phyloP scores from a whole-genome alignment of 2,888 invertebrate species.

The Morpho deidamia region DNA sequence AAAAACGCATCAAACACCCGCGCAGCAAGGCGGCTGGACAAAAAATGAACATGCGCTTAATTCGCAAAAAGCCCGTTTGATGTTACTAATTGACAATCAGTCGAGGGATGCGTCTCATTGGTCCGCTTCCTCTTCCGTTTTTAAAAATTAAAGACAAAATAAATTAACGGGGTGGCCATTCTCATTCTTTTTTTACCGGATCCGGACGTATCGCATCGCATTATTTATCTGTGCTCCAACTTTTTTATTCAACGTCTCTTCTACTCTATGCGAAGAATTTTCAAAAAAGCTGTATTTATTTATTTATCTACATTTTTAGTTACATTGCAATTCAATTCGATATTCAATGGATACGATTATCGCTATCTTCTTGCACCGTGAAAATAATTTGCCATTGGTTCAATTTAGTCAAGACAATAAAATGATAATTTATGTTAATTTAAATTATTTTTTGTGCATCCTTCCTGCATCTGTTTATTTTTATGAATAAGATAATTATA shows the following conservation, averaged over 20 bases:
- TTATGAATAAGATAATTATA: no score
- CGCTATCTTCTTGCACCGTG: no score
- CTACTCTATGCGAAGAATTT: no score
- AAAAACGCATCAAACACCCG: slow-evolving; percentile 69
- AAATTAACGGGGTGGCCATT: slow-evolving; percentile 60
- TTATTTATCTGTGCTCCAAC: background rate
- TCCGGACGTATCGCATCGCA: slow-evolving; percentile 11
- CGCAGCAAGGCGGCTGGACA: slow-evolving; percentile 56
- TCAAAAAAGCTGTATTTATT: no score
- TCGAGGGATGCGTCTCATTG: slow-evolving; percentile 74
- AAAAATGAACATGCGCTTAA: slow-evolving; percentile 75
- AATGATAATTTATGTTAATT: no score
- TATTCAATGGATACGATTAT: no score
- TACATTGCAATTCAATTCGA: no score
- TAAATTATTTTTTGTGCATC: no score
- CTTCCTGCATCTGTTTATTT: no score
- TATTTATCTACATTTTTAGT: no score
- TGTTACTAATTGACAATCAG: slow-evolving; percentile 79
- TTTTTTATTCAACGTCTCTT: background rate
- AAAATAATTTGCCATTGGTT: no score
- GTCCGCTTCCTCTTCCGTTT: slow-evolving; percentile 67
- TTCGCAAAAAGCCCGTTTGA: slow-evolving; percentile 79
- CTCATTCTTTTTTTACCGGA: slow-evolving; percentile 35
- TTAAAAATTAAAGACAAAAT: slow-evolving; percentile 75
- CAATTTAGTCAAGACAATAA: no score